Evolutionary conservation across 2,888 invertebrate genomes (phyloP), one percentile per base, ranked within the genome.

Genomic region (Zelleria hepariella): DNA sequence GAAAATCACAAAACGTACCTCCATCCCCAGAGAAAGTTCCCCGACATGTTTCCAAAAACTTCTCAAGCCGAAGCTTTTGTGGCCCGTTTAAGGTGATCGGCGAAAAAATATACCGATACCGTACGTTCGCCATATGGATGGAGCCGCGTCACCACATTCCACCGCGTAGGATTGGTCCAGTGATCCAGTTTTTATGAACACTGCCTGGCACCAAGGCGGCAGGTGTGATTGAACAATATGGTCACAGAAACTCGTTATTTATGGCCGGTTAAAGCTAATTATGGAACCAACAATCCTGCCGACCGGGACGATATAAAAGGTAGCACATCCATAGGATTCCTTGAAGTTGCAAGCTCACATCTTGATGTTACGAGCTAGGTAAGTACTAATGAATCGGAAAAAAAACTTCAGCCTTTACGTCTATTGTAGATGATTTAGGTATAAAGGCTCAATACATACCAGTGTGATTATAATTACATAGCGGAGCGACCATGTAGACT

Each of bases 221-320:
- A 58, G 58, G 51, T 58, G 58, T n/a, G 42, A 58, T 26, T 48
- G 26, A 10, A 51, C 58, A 58, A 58, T 58, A 58, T 51, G 58
- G 58, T 20, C n/a, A 21, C n/a, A 7, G 24, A 21, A 27, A 20
- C 32, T 42, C 5, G 32, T 42, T 42, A 42, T 42, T 42, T 42
- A 42, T 15, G 32, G 32, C 10, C 4, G 10, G 15, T 42, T 42
- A 15, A 10, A 42, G 15, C 15, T 10, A 5, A 10, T 42, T 42
- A 10, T 42, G 32, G 32, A 15, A 42, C 10, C 32, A 42, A 15
- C 32, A 42, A 42, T 42, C 32, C 32, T 10, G 32, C 15, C 32
- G 32, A 15, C 32, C 15, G 2, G 10, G 15, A 15, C 15, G 15
- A 42, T 42, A 42, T 42, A 15, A 42, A 15, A 15, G 15, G 10